These are phyloP conservation scores for Watsonalla binaria DNA, from an alignment of 2,888 invertebrate genomes.

Conservation along the genomic window DNA sequence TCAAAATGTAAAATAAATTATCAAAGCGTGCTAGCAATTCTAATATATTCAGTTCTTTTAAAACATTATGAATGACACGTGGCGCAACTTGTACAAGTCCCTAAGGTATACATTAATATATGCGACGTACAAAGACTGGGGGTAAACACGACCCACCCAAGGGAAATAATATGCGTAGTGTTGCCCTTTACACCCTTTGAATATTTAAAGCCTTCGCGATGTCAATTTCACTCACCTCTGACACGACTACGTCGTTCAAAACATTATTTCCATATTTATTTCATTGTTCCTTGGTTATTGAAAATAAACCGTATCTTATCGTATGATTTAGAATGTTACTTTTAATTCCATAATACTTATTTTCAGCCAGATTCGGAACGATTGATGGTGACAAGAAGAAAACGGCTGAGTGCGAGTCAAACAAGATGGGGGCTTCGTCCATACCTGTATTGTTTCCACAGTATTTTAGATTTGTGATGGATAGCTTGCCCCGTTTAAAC, in stretches of 20 bases:
- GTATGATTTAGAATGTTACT: no score
- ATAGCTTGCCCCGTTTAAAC: no score
- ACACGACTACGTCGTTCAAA: constrained; percentile 20
- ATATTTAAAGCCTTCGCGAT: constrained; percentile 60
- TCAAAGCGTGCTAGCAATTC: no score
- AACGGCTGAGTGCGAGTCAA: no score
- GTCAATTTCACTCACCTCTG: constrained; percentile 40
- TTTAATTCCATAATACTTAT: no score
- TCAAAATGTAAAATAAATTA: no score
- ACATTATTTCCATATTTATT: constrained; percentile 11
- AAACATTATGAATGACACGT: background rate
- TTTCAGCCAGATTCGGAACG: no score
- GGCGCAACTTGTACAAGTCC: background rate
- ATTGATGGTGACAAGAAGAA: no score
- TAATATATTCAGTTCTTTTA: no score
- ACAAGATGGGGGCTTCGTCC: no score
- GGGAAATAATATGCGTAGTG: constrained; percentile 63
- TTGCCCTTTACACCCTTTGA: constrained; percentile 76
- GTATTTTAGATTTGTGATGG: no score
- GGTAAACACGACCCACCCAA: constrained; percentile 42
- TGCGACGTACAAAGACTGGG: constrained; percentile 22
- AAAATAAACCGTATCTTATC: background rate
- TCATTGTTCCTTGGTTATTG: background rate
- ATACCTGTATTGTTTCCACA: no score
- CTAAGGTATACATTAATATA: constrained; percentile 18